Conservation (phyloP, 2,888 invertebrate species). For the Pterobdella sp. region DNA sequence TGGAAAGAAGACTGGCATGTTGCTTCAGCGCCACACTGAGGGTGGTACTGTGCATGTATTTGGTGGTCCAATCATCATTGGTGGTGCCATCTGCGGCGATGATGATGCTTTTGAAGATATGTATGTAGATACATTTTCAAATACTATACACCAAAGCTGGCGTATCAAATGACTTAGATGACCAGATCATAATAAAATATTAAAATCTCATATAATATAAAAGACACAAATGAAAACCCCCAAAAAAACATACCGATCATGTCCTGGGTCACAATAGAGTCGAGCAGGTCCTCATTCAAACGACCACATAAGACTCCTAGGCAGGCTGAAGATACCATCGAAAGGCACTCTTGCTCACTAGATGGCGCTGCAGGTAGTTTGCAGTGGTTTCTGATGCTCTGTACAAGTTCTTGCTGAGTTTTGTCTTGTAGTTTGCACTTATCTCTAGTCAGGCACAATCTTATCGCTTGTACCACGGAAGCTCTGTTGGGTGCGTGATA, state of each 20-base stretch:
- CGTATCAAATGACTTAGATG: not conserved
- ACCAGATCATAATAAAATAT: too few relatives aligned
- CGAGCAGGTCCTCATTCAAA: conserved; percentile 66
- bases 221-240: too few relatives aligned
- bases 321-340: conserved; percentile 77
- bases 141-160: not conserved
- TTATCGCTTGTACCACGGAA: conserved; percentile 81
- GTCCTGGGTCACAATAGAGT: conserved; percentile 65
- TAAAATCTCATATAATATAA: too few relatives aligned
- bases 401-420: conserved; percentile 62
- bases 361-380: conserved; percentile 51
- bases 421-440: conserved; percentile 80
- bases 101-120: not conserved
- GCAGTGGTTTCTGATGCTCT: conserved; percentile 53
- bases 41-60: conserved; percentile 75
- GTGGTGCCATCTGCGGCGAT: conserved; percentile 39
- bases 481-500: conserved; percentile 58
- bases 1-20: conserved; percentile 55
- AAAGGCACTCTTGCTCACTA: conserved; percentile 65
- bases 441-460: conserved; percentile 73
- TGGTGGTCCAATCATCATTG: conserved; percentile 67
- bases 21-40: conserved; percentile 80
- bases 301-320: conserved; percentile 71
- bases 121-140: not conserved
- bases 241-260: conserved; percentile 59